Evolutionary conservation across 2,797 vertebrate genomes (phyloP), one percentile per base, ranked within the genome.

Genomic region (Smutsia gigantea): DNA sequence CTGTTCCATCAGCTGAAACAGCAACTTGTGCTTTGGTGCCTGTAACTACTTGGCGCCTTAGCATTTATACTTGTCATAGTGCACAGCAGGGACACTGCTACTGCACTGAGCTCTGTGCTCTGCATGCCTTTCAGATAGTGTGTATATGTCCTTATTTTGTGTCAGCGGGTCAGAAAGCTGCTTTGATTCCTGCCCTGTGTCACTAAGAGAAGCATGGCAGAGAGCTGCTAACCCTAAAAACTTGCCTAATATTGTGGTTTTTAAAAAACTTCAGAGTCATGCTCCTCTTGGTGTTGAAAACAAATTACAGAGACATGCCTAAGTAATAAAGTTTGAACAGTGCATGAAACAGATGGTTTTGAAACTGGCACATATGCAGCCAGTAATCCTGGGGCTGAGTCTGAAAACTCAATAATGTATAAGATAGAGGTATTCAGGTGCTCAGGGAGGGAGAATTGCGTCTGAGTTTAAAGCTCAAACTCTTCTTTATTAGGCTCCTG

Each of bases 381-480:
- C 49, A 11, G 85, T 23, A 18, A 7, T 29, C 42, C 46, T 18
- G 6, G 18, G 19, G 37, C 17, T 13, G 13, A 7, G n/a, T 59
- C 17, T 63, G 78, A 39, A 39, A 27, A 34, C 12, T 27, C 7
- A 3, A 0, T 19, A 7, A 4, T 2, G 1, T 2, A 2, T 21
- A 3, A 10, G 37, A 12, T 17, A 17, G 8, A 15, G 11, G 1
- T 13, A 2, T 49, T 61, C 4, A 4, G 63, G 29, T 59, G 19
- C 31, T 69, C 29, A 17, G 27, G 25, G 5, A 27, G 17, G 42
- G 25, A 53, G 46, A 27, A 8, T 9, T 31, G 4, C 25, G 9
- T 13, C 61, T 49, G 59, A 4, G 0, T 42, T 31, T 82, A 42
- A 23, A 68, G 74, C 57, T 49, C 51, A 39, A 0, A 34, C 31